Conservation (phyloP, 2,797 vertebrate species). For the Fratercula arctica region DNA sequence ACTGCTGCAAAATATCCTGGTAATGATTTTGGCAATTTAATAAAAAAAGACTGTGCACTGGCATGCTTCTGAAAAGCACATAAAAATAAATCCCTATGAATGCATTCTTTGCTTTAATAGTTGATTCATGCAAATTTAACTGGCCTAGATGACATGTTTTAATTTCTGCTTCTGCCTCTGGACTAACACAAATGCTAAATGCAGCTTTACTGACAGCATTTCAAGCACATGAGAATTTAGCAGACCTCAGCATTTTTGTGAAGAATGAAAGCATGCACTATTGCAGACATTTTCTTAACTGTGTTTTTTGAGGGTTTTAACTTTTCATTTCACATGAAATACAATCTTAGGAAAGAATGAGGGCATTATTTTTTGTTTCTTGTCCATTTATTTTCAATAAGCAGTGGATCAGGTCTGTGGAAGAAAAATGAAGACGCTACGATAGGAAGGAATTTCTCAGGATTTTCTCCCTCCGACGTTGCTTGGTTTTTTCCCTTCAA, state of each 20-base stretch:
- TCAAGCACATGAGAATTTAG: not conserved
- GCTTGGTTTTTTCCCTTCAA: not conserved
- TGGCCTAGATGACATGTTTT: conserved; percentile 4
- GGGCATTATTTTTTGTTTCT: not conserved
- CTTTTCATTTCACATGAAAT: not conserved
- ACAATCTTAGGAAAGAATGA: not conserved
- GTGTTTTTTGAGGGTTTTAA: not conserved
- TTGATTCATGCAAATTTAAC: conserved; percentile 53
- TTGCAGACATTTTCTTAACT: not conserved
- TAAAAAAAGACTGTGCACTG: not conserved
- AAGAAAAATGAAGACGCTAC: not conserved
- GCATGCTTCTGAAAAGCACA: not conserved
- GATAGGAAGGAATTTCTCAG: not conserved
- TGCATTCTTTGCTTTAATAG: conserved; percentile 23
- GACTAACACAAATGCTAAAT: conserved; percentile 13
- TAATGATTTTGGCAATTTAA: not conserved
- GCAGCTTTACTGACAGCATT: not conserved
- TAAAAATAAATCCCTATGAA: conserved; percentile 37
- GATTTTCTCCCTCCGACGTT: not conserved
- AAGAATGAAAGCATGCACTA: not conserved
- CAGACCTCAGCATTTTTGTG: not conserved
- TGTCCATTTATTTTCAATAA: not conserved
- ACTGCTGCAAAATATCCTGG: not conserved
- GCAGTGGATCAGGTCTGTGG: not conserved
- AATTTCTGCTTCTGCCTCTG: conserved; percentile 37